Evolutionary conservation across 1,140 invertebrate genomes (phyloP), one percentile per base, ranked within the genome.

Genomic region (Samia ricini): DNA sequence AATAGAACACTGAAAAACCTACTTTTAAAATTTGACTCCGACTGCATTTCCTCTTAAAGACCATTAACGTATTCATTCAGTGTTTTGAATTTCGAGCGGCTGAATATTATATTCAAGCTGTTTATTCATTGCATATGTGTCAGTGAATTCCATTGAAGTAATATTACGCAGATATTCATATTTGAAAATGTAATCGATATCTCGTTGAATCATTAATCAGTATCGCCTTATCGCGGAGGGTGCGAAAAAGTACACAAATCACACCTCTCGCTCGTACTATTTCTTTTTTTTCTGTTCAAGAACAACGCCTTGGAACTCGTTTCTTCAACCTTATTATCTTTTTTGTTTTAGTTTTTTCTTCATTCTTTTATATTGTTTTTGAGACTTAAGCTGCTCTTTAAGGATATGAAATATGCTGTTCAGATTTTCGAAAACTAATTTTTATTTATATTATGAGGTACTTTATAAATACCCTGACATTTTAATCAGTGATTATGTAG

Each of bases 241-340:
- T 70, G 81, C 72, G 82, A 84, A 85, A 85, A 88, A 79, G 79
- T 76, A 86, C 77, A 85, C 85, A 83, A 88, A 85, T 88, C 85
- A 88, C 85, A 85, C 81, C 76, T 83, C 82, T 79, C 76, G 64
- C 63, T 77, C 72, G 60, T 2, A 60, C 8, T n/a, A 60, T 55
- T 68, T 76, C 66, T 80, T 79, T 74, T 68, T 75, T 77, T 81
- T 72, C 52, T 66, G 52, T 59, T 77, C 73, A 67, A 64, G 66
- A 61, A 64, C 68, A 57, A 71, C 60, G 68, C 71, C 66, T 66
- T 65, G 68, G 70, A 77, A 81, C 66, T 64, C 69, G 75, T 86
- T 85, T 68, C 72, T 72, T 61, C 64, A 71, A 71, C 74, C 66
- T 48, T 62, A 42, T 57, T 50, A 55, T 19, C 63, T 68, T 73